Evolutionary conservation across 2,113 vertebrate species (phyloP), one percentile per base, ranked within the genome.

Genomic region (Bothrops jararaca): DNA sequence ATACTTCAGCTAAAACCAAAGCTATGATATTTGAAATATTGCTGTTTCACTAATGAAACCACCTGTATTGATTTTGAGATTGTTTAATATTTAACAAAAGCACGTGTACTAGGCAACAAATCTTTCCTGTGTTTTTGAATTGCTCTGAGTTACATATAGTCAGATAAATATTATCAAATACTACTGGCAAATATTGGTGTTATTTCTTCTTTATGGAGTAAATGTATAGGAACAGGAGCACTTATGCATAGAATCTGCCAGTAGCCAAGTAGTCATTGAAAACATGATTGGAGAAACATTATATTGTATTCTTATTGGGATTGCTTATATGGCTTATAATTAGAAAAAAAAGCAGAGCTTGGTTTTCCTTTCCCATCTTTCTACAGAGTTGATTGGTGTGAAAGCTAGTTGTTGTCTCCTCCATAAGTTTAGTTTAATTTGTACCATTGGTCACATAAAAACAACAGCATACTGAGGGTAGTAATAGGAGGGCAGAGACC

Each of bases 141-240:
- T 39, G 29, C 29, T 91, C 29, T 69, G 92, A 92, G 22, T 0
- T 6, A 53, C 12, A 11, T 0, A 0, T 0, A 0, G 0, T 18
- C 26, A 86, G 26, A 52, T 74, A 53, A 57, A 48, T 20, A 86
- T 10, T n/a, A 45, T 54, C 34, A 54, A 85, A 56, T 26, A 80
- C 39, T 22, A 45, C 24, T 56, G 54, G 74, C 11, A 34, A 42
- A 42, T 85, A 91, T 91, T n/a, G 39, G 13, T 60, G 6, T 52
- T 86, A 15, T 15, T 90, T 90, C 50, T 12, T 86, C n/a, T 18
- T 56, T 8, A 39, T 52, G 85, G 29, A 91, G 42, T 60, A 15
- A 15, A 39, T 23, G 48, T 24, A 52, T 48, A 34, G 18, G n/a
- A 60, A 2, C 22, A 80, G 11, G 9, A 24, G 24, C 42, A 52